Evolutionary conservation across 2,888 invertebrate species (phyloP), one percentile per base, ranked within the genome.

Genomic region (Teleiodes luculella): DNA sequence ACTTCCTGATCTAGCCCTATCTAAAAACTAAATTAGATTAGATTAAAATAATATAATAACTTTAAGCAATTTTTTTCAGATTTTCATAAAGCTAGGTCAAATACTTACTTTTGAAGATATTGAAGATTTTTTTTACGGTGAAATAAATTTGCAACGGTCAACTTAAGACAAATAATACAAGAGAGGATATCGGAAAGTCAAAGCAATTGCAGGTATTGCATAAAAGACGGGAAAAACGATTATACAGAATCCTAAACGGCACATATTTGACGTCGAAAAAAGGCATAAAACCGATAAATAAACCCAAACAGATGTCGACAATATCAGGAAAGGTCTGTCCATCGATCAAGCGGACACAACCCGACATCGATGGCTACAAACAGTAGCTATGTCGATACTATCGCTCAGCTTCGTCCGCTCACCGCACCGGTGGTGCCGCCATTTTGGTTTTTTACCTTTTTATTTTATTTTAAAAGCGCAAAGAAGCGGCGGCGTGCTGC

Each of bases 351-450:
- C 55, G 57, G 30, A 58, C 61, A 66, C 66, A 57, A 56, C 54
- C 39, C 43, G 61, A 54, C 55, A 57, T 58, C 60, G 52, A 53
- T 60, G 61, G 35, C 5, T 20, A 20, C 76, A 73, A 74, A 80
- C 80, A 72, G 80, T 79, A 80, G 80, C 62, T 56, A 53, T 52
- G 60, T 49, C 68, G 80, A 80, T 80, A 75, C 62, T 63, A 78
- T 79, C 76, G 61, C 60, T 63, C 65, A 24, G 13, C n/a, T 36
- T 24, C 14, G 36, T 28, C 33, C 48, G 33, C 24, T 16, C 33
- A 73, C 72, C 64, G 61, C 61, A 64, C 54, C 46, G n/a, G 55
- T 61, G 31, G 54, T 63, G 68, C 66, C 68, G 78, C 74, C 77
- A 66, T 65, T 52, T 68, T 64, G 36, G 54, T 58, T 55, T 54